A percentile compares a stretch with the other conserved stretches of the same genome.
Evolutionary conservation across 2,113 vertebrate genomes (phyloP).

Genomic region (Phylloscopus trochiloides): DNA sequence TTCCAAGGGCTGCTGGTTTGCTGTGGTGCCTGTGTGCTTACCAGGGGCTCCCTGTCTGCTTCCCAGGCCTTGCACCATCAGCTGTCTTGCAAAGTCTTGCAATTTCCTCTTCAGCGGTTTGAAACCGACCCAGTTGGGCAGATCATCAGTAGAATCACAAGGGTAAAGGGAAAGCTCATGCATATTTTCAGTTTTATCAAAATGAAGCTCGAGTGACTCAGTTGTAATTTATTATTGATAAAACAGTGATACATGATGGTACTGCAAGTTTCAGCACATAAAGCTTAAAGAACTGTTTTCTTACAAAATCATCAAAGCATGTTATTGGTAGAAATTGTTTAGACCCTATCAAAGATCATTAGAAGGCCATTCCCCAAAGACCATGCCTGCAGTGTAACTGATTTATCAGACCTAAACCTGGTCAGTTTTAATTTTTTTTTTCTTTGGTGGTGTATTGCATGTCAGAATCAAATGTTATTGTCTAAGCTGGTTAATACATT

Average conservation of each 20-base stretch:
- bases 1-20: slow-evolving; percentile 64
- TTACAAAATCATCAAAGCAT: not conserved
- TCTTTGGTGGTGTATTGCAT: not conserved
- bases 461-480: not conserved
- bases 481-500: not conserved
- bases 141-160: slow-evolving; percentile 67
- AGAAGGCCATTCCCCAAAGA: not conserved
- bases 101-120: slow-evolving; percentile 66
- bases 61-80: slow-evolving; percentile 52
- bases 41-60: slow-evolving; percentile 48
- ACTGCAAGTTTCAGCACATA: not conserved
- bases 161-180: not conserved
- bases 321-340: not conserved
- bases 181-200: not conserved
- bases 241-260: not conserved
- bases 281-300: not conserved
- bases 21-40: not conserved
- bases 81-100: slow-evolving; percentile 59
- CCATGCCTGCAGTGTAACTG: not conserved
- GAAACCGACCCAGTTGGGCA: slow-evolving; percentile 55
- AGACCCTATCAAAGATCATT: not conserved
- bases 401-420: not conserved
- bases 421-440: not conserved
- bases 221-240: not conserved
- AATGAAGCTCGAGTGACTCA: not conserved